Evolutionary conservation across 2,888 invertebrate genomes (phyloP).

Genomic region (Bhutanitis thaidina): DNA sequence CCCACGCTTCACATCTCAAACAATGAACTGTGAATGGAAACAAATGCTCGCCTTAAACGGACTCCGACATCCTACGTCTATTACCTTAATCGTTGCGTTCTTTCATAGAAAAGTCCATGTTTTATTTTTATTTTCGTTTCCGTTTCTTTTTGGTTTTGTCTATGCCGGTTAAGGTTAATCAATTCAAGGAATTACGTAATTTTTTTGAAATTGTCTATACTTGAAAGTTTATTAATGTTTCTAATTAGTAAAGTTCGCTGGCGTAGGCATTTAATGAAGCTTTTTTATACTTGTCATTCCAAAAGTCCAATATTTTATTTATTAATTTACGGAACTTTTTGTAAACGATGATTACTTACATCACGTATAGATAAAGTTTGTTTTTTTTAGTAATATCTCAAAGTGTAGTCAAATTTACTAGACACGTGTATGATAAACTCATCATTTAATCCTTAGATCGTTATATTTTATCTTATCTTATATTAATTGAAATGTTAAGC

Average conservation of each 20-base stretch:
- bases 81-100: slow-evolving; percentile 11
- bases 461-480: no score
- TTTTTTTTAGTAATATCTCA: no score
- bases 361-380: no score
- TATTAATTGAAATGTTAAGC: no score
- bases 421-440: no score
- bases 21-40: slow-evolving; percentile 15
- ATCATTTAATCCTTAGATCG: no score
- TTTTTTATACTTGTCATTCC: not conserved
- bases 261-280: slow-evolving; percentile 1
- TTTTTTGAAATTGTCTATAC: not conserved
- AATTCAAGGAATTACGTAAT: slow-evolving; percentile 6
- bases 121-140: slow-evolving; percentile 12
- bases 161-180: slow-evolving; percentile 6
- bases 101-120: slow-evolving; percentile 12
- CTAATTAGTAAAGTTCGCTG: not conserved
- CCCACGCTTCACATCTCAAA: slow-evolving; percentile 13
- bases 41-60: slow-evolving; percentile 18
- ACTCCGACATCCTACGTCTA: slow-evolving; percentile 12
- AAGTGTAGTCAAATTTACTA: no score
- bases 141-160: slow-evolving; percentile 8
- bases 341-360: no score
- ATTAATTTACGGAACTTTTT: no score
- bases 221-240: slow-evolving; percentile 4
- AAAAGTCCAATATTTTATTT: not conserved